These are phyloP conservation scores for Scophthalmus maximus DNA, from an alignment of 2,113 vertebrate species.

Conservation along the genomic window DNA sequence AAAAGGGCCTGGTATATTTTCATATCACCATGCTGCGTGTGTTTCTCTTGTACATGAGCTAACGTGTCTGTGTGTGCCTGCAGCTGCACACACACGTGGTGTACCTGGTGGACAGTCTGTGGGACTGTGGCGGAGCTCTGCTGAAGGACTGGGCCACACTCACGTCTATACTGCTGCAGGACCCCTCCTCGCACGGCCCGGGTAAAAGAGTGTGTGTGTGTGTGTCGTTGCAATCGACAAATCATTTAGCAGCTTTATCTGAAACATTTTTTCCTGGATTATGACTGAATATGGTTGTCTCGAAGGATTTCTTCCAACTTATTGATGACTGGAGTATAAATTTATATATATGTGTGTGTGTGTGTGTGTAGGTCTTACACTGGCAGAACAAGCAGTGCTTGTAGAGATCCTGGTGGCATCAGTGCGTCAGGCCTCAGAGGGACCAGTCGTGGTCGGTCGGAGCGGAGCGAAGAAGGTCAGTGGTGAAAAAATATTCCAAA, in stretches of 20 bases:
- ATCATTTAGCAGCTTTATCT: no score
- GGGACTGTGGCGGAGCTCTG: constrained; percentile 88
- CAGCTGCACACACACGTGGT: constrained; percentile 90
- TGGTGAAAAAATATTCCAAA: background rate
- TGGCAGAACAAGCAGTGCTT: constrained; percentile 80
- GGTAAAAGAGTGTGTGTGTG: constrained; percentile 64
- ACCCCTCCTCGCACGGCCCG: constrained; percentile 61
- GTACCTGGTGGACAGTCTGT: constrained; percentile 93
- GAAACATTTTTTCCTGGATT: no score
- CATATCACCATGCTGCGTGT: background rate
- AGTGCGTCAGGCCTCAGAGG: constrained; percentile 88
- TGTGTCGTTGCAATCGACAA: no score
- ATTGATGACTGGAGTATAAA: no score
- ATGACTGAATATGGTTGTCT: no score
- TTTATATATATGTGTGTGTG: background rate
- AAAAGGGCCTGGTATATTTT: background rate
- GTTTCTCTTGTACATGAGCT: background rate
- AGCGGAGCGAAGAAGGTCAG: constrained; percentile 87
- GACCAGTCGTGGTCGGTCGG: constrained; percentile 86
- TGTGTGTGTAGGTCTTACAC: constrained; percentile 76
- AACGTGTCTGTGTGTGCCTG: background rate
- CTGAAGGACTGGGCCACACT: constrained; percentile 91
- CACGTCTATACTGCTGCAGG: constrained; percentile 85
- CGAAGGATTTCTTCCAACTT: no score
- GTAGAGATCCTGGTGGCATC: constrained; percentile 88